Evolutionary conservation across 1,140 invertebrate species (phyloP), one percentile per base, ranked within the genome.

Genomic region (Brachionus sp.): DNA sequence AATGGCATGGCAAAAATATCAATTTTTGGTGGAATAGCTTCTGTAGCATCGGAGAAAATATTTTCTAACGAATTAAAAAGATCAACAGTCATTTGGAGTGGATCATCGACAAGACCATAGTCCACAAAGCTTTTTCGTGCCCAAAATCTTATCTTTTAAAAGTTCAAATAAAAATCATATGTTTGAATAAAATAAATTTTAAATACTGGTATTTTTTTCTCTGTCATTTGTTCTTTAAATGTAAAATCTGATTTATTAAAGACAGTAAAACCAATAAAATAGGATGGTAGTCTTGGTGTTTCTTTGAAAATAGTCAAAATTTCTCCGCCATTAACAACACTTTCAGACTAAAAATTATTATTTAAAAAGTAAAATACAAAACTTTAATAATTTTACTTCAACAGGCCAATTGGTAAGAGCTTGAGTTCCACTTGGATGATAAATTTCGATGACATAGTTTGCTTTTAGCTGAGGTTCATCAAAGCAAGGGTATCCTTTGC

Each of bases 401-500:
- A 42, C 46, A 62, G 80, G 80, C 57, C 50, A 46, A 13, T 82
- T 82, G 12, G 80, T 16, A 33, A 82, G 35, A 68, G 80, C 80
- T 29, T 16, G 35, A 7, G 80, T 68, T 19, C 57, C 57, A 10
- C 13, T 16, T 19, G 80, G 80, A 68, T 82, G 80, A 68, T 50
- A 46, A 46, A 82, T 53, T 44, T 25, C 46, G 33, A 82, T 42
- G 5, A 39, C 77, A 53, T 83, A 85, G 23, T 29, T 84, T 5
- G 84, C 78, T 44, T 84, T 84, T 10, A 84, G 42, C 29, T 83
- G 66, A 9, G 84, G 84, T 57, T 85, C 84, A 29, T 85, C 84
- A 37, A 85, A 83, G 46, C 84, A 84, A 9, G 84, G 84, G 66
- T 84, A 85, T 10, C 78, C 84, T 44, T 84, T 83, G 13, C 87